These are phyloP conservation scores for Lottia gigantea DNA, from an alignment of 2,888 invertebrate genomes.

Conservation along the genomic window DNA sequence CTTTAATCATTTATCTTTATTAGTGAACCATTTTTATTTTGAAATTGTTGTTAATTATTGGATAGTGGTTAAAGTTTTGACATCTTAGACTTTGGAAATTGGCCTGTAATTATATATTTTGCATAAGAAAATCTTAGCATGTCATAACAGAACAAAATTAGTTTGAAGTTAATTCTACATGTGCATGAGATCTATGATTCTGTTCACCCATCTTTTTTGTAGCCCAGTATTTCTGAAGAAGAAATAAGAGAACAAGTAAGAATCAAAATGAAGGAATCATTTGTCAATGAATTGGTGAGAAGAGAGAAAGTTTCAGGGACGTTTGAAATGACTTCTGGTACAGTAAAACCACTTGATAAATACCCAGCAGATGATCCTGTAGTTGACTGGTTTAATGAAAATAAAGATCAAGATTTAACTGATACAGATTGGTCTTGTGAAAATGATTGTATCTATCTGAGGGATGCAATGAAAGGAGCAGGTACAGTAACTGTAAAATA, in stretches of 20 bases:
- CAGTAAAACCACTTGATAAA: conserved; percentile 46
- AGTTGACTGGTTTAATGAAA: conserved; percentile 37
- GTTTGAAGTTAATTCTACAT: too few relatives aligned
- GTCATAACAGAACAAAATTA: too few relatives aligned
- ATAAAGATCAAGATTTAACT: conserved; percentile 32
- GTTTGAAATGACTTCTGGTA: conserved; percentile 60
- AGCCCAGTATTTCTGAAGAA: conserved; percentile 24
- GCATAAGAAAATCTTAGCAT: too few relatives aligned
- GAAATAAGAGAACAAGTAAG: conserved; percentile 37
- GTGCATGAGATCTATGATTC: too few relatives aligned
- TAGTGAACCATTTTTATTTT: too few relatives aligned
- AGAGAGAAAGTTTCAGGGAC: conserved; percentile 56
- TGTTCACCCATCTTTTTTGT: not conserved
- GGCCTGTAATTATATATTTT: too few relatives aligned
- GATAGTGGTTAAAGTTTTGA: too few relatives aligned
- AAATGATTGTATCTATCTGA: conserved; percentile 52
- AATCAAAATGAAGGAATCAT: conserved; percentile 44
- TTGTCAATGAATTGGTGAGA: conserved; percentile 54
- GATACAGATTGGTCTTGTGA: conserved; percentile 53
- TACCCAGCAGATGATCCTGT: conserved; percentile 53
- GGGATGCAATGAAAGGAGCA: conserved; percentile 60
- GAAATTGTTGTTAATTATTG: too few relatives aligned
- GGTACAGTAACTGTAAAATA: conserved; percentile 39
- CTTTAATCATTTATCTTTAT: too few relatives aligned
- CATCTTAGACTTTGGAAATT: too few relatives aligned